These are phyloP conservation scores for Drosophila sp. DNA, from an alignment of 1,140 invertebrate genomes.

Conservation along the genomic window DNA sequence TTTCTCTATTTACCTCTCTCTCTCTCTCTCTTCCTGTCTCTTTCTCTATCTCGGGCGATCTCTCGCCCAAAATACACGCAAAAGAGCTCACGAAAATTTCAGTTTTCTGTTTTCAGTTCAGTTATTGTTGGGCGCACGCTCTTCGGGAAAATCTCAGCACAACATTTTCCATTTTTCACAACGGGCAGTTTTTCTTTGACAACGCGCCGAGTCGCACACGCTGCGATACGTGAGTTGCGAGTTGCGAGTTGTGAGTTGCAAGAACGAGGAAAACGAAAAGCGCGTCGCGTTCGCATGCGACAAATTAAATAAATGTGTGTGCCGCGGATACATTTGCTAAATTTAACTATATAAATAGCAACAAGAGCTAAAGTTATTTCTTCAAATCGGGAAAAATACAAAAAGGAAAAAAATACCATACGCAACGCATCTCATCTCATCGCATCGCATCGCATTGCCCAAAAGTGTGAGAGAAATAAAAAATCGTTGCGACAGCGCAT, in stretches of 20 bases:
- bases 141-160: constrained; percentile 61
- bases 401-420: no score
- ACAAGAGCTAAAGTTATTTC: constrained; percentile 33
- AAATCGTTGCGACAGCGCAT: constrained; percentile 59
- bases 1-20: no score
- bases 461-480: constrained; percentile 36
- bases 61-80: constrained; percentile 47
- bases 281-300: constrained; percentile 54
- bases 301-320: constrained; percentile 42
- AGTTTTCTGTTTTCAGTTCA: constrained; percentile 45
- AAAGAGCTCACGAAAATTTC: constrained; percentile 23
- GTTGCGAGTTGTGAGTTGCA: constrained; percentile 9
- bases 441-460: constrained; percentile 37
- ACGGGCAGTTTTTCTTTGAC: constrained; percentile 79
- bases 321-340: constrained; percentile 65
- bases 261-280: background rate
- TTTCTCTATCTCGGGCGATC: constrained; percentile 7
- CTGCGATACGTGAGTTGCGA: constrained; percentile 14
- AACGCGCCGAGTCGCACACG: constrained; percentile 78
- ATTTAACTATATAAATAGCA: constrained; percentile 76
- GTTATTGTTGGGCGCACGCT: constrained; percentile 43
- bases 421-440: no score
- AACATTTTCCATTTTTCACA: constrained; percentile 72
- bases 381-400: constrained; percentile 43
- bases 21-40: background rate